These are phyloP conservation scores for Pampus argenteus DNA, from an alignment of 2,797 vertebrate genomes.

Conservation along the genomic window DNA sequence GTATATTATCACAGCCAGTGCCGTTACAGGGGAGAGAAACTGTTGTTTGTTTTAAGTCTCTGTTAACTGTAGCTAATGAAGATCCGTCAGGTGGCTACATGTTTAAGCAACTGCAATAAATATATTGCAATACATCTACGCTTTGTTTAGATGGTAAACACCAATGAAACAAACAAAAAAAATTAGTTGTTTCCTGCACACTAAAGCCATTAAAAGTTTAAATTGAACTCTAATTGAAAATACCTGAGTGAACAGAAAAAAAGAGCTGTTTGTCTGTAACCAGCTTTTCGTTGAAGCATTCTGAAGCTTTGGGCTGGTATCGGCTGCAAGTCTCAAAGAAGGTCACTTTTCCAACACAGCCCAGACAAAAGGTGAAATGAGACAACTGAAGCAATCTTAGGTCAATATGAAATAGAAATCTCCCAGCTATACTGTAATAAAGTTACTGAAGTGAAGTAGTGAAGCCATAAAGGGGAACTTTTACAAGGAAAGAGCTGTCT, in stretches of 20 bases:
- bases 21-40: not conserved
- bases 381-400: conserved; percentile 98
- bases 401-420: conserved; percentile 98
- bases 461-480: conserved; percentile 91
- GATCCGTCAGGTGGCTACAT: not conserved
- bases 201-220: conserved; percentile 72
- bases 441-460: conserved; percentile 96
- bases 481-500: conserved; percentile 90
- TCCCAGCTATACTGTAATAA: conserved; percentile 96
- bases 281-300: conserved; percentile 82
- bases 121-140: not conserved
- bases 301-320: conserved; percentile 81
- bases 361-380: conserved; percentile 97
- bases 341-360: conserved; percentile 94
- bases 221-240: conserved; percentile 90
- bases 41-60: not conserved
- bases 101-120: not conserved
- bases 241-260: conserved; percentile 70
- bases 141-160: conserved; percentile 5
- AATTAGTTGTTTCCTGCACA: conserved; percentile 34
- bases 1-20: not conserved
- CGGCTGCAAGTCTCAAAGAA: conserved; percentile 92
- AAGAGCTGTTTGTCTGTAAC: conserved; percentile 80
- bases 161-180: not conserved
- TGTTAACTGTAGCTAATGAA: not conserved